Base-by-base conservation (phyloP, 1,140 invertebrate genomes). In the Zaprionus vittiger region DNA sequence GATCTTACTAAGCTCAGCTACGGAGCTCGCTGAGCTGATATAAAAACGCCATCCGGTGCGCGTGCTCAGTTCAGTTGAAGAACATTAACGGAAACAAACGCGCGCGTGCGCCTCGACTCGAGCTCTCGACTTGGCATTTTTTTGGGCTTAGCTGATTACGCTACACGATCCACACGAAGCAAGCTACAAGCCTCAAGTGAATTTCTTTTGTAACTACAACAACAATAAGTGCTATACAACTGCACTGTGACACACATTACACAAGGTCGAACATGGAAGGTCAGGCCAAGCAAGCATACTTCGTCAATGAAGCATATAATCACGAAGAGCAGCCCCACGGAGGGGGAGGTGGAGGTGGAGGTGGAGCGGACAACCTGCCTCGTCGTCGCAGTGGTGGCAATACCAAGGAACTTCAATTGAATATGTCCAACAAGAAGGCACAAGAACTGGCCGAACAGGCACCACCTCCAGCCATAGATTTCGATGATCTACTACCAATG, bases 401-500 rank as follows among this genome's bases (percentile, higher is more conserved):
- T 60, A 77, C 61, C 24, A 83, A 76, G 47, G 83, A 89, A 17
- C 70, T 92, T 4, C 84, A 92, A 52, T 77, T 92, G 70, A 75
- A 92, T 54, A 14, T 79, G 14, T 34, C 70, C 24, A 54, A 38
- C 9, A 82, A 75, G 17, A 92, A 89, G 52, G 59, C 31, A 7
- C 79, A 74, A 31, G 78, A 80, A 14, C 1, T 28, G 5, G 4
- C 4, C 22, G 55, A n/a, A 22, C 41, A n/a, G 57, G 54, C 7
- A 22, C 22, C 41, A 31, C 22, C 41, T 28, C 67, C 84, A 12
- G 77, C 66, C 9, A 92, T 96, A 61, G 97, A 98, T 83, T 96
- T 98, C 68, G 97, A 98, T 90, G 97, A 97, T 70, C 92, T 98
- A 11, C 92, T 98, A 49, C 96, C 96, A 0, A 94, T 97, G 82